Conservation (phyloP, 2,797 vertebrate genomes). For the Enteromius afrohamiltoni region DNA sequence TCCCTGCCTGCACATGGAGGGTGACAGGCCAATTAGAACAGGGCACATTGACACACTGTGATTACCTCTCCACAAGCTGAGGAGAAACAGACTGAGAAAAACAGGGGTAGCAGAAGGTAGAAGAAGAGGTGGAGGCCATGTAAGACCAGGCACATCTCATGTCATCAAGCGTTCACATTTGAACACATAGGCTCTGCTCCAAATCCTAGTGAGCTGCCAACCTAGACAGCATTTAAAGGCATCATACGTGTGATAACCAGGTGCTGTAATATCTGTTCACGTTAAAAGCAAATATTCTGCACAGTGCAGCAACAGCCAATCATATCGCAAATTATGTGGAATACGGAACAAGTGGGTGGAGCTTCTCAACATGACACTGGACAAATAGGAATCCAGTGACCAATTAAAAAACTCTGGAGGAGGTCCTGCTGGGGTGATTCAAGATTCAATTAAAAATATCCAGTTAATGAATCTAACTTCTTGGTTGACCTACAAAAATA, state of each 20-base stretch:
- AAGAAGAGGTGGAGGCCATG: conserved; percentile 42
- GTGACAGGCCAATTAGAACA: conserved; percentile 83
- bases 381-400: neutral
- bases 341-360: neutral
- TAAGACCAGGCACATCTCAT: conserved; percentile 26
- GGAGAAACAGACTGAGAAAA: conserved; percentile 25
- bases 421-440: neutral
- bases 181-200: conserved; percentile 6
- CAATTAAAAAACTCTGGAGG: neutral
- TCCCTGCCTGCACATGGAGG: conserved; percentile 67
- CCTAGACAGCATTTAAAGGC: neutral
- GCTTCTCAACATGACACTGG: neutral
- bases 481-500: neutral
- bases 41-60: conserved; percentile 76
- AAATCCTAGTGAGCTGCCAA: neutral
- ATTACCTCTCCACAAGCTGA: conserved; percentile 71
- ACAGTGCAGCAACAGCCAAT: neutral
- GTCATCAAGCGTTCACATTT: conserved; percentile 9
- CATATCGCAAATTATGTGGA: neutral
- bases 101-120: conserved; percentile 38
- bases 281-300: neutral
- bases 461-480: neutral
- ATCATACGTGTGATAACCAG: neutral
- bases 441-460: neutral
- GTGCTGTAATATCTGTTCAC: neutral